Base-by-base conservation (phyloP, 2,113 vertebrate genomes). In the Bufo gargarizans region DNA sequence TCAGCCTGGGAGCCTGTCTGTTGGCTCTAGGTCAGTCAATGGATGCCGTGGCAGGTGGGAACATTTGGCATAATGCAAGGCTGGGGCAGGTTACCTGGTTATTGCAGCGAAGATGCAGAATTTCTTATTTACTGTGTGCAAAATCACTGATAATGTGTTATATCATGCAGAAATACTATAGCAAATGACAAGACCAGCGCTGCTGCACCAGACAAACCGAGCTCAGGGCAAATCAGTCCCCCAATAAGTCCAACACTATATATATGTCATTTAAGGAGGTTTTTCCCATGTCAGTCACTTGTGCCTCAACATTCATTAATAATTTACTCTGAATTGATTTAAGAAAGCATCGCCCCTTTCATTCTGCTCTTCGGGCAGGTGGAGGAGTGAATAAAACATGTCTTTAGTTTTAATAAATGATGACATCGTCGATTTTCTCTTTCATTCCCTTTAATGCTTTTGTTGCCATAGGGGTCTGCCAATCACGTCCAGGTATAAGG, bases 371-470 rank as follows among this genome's bases (percentile, higher is more conserved):
- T 77, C 76, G 2, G 20, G 45, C 45, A 43, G 33, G 33, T 5
- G 16, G 43, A 20, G 16, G 58, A 63, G 43, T 82, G 80, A 82
- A 82, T 82, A 82, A 82, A 82, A 82, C 80, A 82, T 82, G 58
- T 65, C 49, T 20, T 20, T 63, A 6, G 11, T 82, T 78, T 63
- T 49, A 82, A 82, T 82, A 82, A 82, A 82, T 65, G n/a, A 65
- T 82, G 43, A 45, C 80, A 61, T 45, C 49, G 22, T 47, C 20
- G 56, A 2, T 63, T 61, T 82, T 55, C 19, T 82, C 16, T 49
- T 49, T 10, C 14, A 63, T 82, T 82, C 80, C 17, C 59, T 82
- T 63, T 82, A 47, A 82, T 82, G 58, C 59, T 11, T 58, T n/a
- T 33, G 43, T 82, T 82, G 58, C 80, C 59, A 63, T 49, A 82